Evolutionary conservation across 2,797 vertebrate species (phyloP).

Genomic region (Clarias laeviceps): DNA sequence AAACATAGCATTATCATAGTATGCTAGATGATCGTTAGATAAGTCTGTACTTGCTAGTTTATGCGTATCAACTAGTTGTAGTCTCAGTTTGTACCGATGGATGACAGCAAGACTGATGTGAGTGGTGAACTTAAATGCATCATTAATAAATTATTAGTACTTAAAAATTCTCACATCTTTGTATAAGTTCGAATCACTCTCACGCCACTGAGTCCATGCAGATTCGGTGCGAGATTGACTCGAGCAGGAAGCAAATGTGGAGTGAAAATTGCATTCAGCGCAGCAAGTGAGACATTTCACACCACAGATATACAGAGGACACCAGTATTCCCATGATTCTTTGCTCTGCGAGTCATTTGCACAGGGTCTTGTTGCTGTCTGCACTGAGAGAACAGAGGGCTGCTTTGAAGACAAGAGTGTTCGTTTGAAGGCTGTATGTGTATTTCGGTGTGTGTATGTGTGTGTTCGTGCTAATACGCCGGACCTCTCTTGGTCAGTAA

Average conservation of each 20-base stretch:
- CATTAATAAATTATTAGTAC: not conserved
- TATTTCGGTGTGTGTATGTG: constrained; percentile 11
- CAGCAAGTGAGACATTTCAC: constrained; percentile 35
- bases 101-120: not conserved
- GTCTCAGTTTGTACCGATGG: not conserved
- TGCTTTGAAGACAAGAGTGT: constrained; percentile 50
- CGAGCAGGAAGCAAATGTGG: not conserved
- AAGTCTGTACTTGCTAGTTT: not conserved
- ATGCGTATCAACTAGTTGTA: not conserved
- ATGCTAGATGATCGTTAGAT: not conserved
- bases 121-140: not conserved
- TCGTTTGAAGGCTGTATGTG: constrained; percentile 22
- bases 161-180: not conserved
- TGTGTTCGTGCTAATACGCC: not conserved
- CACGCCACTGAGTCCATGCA: not conserved
- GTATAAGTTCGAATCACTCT: too few species aligned
- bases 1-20: not conserved
- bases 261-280: constrained; percentile 28
- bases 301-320: constrained; percentile 26
- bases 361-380: constrained; percentile 12
- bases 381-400: constrained; percentile 44
- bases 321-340: constrained; percentile 34
- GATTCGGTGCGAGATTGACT: not conserved
- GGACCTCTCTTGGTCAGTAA: not conserved
- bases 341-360: constrained; percentile 12